These are phyloP conservation scores for Artibeus jamaicensis DNA, from an alignment of 2,797 vertebrate genomes.

Conservation along the genomic window DNA sequence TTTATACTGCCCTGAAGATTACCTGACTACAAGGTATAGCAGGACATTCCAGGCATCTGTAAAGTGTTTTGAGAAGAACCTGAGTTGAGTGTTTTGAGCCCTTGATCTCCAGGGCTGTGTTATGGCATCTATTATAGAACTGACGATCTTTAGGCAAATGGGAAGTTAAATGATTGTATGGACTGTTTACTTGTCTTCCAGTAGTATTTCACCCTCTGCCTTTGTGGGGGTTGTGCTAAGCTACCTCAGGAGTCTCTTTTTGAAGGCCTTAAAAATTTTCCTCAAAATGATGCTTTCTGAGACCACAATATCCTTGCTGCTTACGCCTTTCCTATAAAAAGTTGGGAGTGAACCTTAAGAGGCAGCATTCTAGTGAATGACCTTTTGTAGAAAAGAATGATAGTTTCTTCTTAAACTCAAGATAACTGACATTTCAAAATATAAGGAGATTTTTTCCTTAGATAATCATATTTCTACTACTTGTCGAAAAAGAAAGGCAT, in stretches of 20 bases:
- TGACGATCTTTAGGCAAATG: neutral
- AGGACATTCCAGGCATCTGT: neutral
- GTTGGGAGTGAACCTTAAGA: neutral
- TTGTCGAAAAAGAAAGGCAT: neutral
- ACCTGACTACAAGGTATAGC: neutral
- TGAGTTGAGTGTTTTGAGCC: neutral
- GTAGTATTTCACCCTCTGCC: neutral
- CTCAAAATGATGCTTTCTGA: conserved; percentile 1
- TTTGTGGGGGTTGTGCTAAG: neutral
- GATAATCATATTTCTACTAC: neutral
- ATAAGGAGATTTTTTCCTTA: neutral
- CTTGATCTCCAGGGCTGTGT: neutral
- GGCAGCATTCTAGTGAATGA: conserved; percentile 33
- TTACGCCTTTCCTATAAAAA: neutral
- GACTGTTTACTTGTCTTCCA: neutral
- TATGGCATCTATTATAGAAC: neutral
- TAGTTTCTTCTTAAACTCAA: conserved; percentile 32
- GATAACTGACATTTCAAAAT: conserved; percentile 49
- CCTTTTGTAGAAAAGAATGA: conserved; percentile 14
- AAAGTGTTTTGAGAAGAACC: neutral
- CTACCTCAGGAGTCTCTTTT: neutral
- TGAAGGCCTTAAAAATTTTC: neutral
- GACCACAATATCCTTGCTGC: neutral
- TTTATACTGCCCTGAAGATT: neutral
- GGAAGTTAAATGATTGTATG: neutral